These are phyloP conservation scores for Petrophora chlorosata DNA, from an alignment of 2,888 invertebrate genomes.

Conservation along the genomic window DNA sequence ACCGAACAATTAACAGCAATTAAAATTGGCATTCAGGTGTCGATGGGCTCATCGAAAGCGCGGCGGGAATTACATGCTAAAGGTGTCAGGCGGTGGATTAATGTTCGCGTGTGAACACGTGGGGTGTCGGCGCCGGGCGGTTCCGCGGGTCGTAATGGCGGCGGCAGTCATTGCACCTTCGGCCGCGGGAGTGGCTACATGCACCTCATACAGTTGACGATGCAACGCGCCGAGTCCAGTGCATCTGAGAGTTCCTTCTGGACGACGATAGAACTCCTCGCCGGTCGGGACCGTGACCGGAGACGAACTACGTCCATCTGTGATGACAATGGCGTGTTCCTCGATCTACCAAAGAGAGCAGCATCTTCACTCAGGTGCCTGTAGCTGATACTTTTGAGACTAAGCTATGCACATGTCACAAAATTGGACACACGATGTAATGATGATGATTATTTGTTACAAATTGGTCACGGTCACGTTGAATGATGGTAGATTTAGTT, in stretches of 20 bases:
- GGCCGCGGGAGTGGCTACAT: conserved; percentile 62
- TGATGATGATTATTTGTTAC: no score
- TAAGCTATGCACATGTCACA: neutral
- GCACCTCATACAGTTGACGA: conserved; percentile 54
- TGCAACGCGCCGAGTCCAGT: conserved; percentile 72
- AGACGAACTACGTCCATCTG: conserved; percentile 74
- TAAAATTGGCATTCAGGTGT: conserved; percentile 46
- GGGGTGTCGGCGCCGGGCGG: conserved; percentile 56
- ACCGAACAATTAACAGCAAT: conserved; percentile 44
- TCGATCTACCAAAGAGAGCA: conserved; percentile 54
- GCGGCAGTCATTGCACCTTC: conserved; percentile 79
- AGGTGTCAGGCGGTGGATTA: conserved; percentile 70
- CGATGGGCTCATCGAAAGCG: conserved; percentile 52
- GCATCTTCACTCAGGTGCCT: conserved; percentile 69
- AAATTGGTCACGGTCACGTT: no score
- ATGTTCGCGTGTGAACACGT: conserved; percentile 78
- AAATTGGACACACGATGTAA: neutral
- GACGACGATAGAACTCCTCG: conserved; percentile 85
- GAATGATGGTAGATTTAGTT: neutral
- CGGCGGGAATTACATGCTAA: conserved; percentile 55
- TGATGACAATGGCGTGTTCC: conserved; percentile 52
- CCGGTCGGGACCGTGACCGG: conserved; percentile 79
- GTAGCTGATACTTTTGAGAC: conserved; percentile 18
- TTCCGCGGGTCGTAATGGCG: conserved; percentile 54
- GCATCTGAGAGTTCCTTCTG: conserved; percentile 82